Evolutionary conservation across 1,140 invertebrate genomes (phyloP), one percentile per base, ranked within the genome.

Genomic region (Episyrphus balteatus): DNA sequence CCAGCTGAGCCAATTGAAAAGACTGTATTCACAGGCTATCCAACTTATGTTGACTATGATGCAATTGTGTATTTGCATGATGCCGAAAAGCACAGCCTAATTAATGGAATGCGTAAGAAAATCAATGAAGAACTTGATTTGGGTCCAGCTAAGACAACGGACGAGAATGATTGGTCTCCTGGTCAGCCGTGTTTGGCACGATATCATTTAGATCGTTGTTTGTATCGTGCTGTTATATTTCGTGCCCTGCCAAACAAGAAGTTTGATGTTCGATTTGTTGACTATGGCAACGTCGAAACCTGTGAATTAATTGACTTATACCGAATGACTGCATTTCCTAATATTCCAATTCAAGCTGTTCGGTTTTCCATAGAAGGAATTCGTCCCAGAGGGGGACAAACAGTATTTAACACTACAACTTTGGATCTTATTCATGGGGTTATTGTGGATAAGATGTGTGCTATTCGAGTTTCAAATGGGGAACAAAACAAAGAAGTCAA

Each of bases 141-240:
- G 46, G 12, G 52, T 52, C 15, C 57, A 34, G 12, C 52, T 11
- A 1, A 21, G n/a, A 14, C 33, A 34, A 42, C 50, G 7, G 21
- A 38, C 5, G 38, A 39, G 1, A 30, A 43, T 15, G 13, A 3
- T 2, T 51, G 54, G 61, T 37, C 18, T 9, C 15, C 18, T 3
- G 80, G 77, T 2, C 77, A 85, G 46, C 66, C 78, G 0, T 84
- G 83, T 51, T 66, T 83, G 13, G 81, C 74, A 1, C 67, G 71
- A 41, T 86, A 74, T 61, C 73, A 75, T 52, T 13, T 71, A 6
- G 77, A 86, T 56, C 67, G 74, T 3, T 66, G 68, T 11, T 82
- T 81, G 70, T 83, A 82, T 55, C 71, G 82, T 46, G 79, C 76
- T 17, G 55, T 66, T 44, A 70, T 83, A 9, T 30, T 69, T 15